Conservation (phyloP, 64 coral and sea anemone species). For the Stichodactyla helianthus region DNA sequence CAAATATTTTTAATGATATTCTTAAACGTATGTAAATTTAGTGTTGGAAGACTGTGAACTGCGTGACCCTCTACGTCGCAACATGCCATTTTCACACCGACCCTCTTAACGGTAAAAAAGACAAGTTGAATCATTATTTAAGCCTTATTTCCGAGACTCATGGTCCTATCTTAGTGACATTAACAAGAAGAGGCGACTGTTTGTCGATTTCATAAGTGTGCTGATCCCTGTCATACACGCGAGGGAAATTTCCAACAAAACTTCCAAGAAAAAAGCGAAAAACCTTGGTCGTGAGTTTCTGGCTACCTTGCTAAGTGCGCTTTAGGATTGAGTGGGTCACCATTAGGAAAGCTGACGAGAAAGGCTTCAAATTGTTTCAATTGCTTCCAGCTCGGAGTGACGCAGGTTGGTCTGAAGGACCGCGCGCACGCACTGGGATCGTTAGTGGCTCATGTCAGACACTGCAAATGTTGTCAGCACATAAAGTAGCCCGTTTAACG, state of each 20-base stretch:
- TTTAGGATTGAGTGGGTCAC: neutral
- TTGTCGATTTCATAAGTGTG: slow-evolving; percentile 1
- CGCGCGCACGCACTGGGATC: neutral
- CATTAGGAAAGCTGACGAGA: neutral
- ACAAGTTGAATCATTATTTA: slow-evolving; percentile 4
- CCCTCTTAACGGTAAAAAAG: neutral
- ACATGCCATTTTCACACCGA: neutral
- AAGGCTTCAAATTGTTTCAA: neutral
- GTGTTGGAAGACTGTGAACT: neutral
- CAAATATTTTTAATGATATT: neutral
- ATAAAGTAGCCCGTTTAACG: neutral
- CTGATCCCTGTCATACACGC: neutral
- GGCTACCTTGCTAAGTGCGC: neutral
- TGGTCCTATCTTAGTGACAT: neutral
- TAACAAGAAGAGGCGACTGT: neutral
- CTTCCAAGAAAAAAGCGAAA: neutral
- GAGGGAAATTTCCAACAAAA: neutral
- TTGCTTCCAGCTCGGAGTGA: neutral
- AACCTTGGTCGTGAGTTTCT: neutral
- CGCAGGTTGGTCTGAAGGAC: neutral
- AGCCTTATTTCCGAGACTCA: neutral
- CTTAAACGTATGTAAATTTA: neutral
- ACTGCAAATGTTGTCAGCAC: neutral
- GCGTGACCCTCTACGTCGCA: neutral
- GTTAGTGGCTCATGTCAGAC: neutral